These are phyloP conservation scores for Drosophila pallidifrons DNA, from an alignment of 1,140 invertebrate genomes.

Conservation along the genomic window DNA sequence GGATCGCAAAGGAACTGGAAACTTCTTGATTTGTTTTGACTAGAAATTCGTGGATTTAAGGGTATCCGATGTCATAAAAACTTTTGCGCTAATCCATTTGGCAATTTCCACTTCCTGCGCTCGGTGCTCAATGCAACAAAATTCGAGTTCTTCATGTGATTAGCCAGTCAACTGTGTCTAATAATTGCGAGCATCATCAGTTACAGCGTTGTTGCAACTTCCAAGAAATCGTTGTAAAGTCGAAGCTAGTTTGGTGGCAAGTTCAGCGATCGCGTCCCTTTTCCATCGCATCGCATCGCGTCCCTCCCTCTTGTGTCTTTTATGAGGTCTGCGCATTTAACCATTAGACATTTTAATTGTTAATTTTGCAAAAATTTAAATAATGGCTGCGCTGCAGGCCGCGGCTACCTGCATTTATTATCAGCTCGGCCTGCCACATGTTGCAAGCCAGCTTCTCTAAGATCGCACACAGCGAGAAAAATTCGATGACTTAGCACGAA, in stretches of 20 bases:
- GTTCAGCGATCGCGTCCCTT: background rate
- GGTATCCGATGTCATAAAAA: slow-evolving; percentile 50
- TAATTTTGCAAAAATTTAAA: slow-evolving; percentile 80
- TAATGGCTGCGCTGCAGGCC: slow-evolving; percentile 76
- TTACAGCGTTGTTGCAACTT: slow-evolving; percentile 38
- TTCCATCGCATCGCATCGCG: background rate
- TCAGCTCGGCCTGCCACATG: slow-evolving; percentile 24
- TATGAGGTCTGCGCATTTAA: slow-evolving; percentile 42
- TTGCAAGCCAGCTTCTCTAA: slow-evolving; percentile 3
- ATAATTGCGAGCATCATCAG: slow-evolving; percentile 54
- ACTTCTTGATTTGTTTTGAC: background rate
- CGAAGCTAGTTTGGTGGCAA: background rate
- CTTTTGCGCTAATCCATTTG: slow-evolving; percentile 60
- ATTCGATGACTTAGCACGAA: too few species aligned
- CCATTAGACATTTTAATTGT: slow-evolving; percentile 83
- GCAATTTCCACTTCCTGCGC: slow-evolving; percentile 75
- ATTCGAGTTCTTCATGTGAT: slow-evolving; percentile 36
- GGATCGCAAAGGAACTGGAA: background rate
- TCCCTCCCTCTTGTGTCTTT: background rate
- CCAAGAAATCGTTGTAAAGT: slow-evolving; percentile 54
- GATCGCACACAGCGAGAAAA: background rate
- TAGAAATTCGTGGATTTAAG: slow-evolving; percentile 6
- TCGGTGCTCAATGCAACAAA: slow-evolving; percentile 10
- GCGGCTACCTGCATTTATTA: slow-evolving; percentile 78
- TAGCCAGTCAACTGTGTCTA: slow-evolving; percentile 39